Evolutionary conservation across 2,888 invertebrate species (phyloP).

Genomic region (Drosophila paranaensis): DNA sequence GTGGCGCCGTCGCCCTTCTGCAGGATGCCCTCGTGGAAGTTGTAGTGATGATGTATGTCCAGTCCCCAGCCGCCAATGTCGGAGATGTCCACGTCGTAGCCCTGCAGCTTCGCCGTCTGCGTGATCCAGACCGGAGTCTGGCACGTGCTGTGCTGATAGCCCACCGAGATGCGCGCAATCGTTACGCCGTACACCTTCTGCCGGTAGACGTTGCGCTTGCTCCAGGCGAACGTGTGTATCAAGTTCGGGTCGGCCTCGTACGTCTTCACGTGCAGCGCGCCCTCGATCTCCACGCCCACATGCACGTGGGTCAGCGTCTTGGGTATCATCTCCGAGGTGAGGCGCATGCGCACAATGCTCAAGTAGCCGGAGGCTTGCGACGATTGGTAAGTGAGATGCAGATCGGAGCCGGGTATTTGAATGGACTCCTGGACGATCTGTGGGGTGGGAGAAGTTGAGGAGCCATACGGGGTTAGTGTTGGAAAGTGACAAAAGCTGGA

Average conservation of each 20-base stretch:
- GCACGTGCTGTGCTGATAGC: slow-evolving; percentile 97
- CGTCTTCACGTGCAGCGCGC: slow-evolving; percentile 94
- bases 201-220: slow-evolving; percentile 98
- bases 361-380: slow-evolving; percentile 97
- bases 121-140: slow-evolving; percentile 96
- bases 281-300: slow-evolving; percentile 96
- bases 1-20: slow-evolving; percentile 99
- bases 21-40: slow-evolving; percentile 98
- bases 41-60: slow-evolving; percentile 99
- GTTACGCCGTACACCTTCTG: slow-evolving; percentile 97
- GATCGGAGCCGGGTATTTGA: slow-evolving; percentile 95
- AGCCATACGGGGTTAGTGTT: slow-evolving; percentile 10
- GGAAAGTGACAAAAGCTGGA: not conserved
- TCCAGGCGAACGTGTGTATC: slow-evolving; percentile 98
- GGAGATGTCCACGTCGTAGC: slow-evolving; percentile 98
- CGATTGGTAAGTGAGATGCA: slow-evolving; percentile 97
- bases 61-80: slow-evolving; percentile 99
- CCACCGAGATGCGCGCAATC: slow-evolving; percentile 94
- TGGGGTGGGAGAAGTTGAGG: slow-evolving; percentile 46
- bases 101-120: slow-evolving; percentile 96
- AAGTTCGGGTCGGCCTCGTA: slow-evolving; percentile 98
- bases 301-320: slow-evolving; percentile 94
- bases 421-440: slow-evolving; percentile 98
- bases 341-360: slow-evolving; percentile 95
- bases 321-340: slow-evolving; percentile 93